These are phyloP conservation scores for Drosophila persimilis DNA, from an alignment of 1,140 invertebrate genomes.

Conservation along the genomic window DNA sequence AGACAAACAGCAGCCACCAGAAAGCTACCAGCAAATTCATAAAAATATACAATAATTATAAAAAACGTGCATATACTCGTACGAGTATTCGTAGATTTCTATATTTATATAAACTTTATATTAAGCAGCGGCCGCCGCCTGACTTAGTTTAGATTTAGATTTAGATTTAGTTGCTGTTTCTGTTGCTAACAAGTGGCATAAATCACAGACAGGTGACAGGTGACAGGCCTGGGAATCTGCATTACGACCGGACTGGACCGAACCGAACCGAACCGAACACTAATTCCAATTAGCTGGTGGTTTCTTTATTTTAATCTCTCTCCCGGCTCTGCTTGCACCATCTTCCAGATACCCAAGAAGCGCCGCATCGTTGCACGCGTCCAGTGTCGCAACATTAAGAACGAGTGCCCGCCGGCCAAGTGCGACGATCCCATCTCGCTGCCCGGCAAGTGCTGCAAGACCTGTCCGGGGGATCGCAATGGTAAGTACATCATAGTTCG, in stretches of 20 bases:
- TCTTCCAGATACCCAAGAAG: conserved; percentile 92
- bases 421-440: conserved; percentile 93
- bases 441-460: conserved; percentile 94
- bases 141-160: conserved; percentile 43
- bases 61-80: conserved; percentile 7
- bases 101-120: conserved; percentile 53
- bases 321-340: conserved; percentile 9
- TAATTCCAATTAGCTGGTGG: conserved; percentile 27
- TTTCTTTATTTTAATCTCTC: conserved; percentile 8
- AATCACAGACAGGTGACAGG: conserved; percentile 19
- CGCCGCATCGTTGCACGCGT: conserved; percentile 92
- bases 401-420: conserved; percentile 92
- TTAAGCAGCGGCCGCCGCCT: conserved; percentile 46
- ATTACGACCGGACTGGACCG: too few species aligned
- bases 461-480: conserved; percentile 90
- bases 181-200: conserved; percentile 16
- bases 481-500: conserved; percentile 85
- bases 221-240: conserved; percentile 31
- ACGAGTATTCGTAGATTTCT: conserved; percentile 30
- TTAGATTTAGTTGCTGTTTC: too few species aligned
- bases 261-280: background rate
- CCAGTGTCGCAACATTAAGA: conserved; percentile 94
- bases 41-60: conserved; percentile 26
- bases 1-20: conserved; percentile 31
- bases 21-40: conserved; percentile 49